Evolutionary conservation across 35 echinoderm and acorn worm species (phyloP).

Genomic region (Stichopus chloronotus): DNA sequence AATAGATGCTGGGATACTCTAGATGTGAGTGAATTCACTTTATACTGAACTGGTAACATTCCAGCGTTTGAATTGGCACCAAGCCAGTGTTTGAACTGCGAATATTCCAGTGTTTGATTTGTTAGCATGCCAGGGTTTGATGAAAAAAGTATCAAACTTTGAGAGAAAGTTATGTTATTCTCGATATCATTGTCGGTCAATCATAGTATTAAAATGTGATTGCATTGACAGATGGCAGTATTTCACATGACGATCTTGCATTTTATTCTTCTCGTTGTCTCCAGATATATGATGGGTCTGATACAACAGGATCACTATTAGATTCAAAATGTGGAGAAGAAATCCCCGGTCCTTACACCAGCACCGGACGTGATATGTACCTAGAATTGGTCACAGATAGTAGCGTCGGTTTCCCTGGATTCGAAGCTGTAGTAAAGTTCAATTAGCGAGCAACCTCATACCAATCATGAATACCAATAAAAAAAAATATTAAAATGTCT

Average conservation of each 20-base stretch:
- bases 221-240: too few species aligned
- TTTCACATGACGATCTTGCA: too few species aligned
- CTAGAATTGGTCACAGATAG: not conserved
- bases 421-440: not conserved
- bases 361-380: not conserved
- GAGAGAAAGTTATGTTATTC: too few species aligned
- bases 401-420: not conserved
- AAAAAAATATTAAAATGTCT: too few species aligned
- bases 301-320: not conserved
- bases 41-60: not conserved
- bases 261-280: not conserved
- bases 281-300: not conserved
- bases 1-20: constrained; percentile 29
- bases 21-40: not conserved
- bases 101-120: too few species aligned
- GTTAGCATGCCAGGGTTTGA: too few species aligned
- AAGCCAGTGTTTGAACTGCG: too few species aligned
- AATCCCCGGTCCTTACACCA: not conserved
- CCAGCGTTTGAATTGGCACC: too few species aligned
- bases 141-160: too few species aligned
- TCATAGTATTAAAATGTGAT: too few species aligned
- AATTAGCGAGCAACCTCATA: not conserved
- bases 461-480: too few species aligned
- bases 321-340: not conserved
- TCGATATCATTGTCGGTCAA: too few species aligned